A percentile compares a stretch with the other conserved stretches of the same genome.
These are phyloP conservation scores for Tragulus kanchil DNA, from an alignment of 2,113 vertebrate species.

Conservation along the genomic window DNA sequence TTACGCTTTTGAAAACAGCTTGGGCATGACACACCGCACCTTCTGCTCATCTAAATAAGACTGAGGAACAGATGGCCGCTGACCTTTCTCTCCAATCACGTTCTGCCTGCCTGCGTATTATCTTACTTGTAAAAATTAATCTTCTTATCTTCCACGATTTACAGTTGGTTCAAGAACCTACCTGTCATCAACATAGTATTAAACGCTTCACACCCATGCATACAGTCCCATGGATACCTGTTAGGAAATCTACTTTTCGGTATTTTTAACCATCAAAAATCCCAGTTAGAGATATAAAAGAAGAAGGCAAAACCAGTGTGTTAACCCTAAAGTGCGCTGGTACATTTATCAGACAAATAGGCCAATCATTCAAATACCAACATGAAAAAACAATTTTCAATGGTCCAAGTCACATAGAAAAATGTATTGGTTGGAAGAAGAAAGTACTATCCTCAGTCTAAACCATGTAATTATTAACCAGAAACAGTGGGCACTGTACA, in stretches of 20 bases:
- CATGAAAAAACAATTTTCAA: constrained; percentile 10
- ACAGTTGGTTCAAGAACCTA: constrained; percentile 41
- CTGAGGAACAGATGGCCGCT: constrained; percentile 76
- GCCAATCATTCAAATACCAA: constrained; percentile 37
- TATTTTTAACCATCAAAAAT: constrained; percentile 10
- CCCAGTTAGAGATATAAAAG: neutral
- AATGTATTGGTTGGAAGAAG: neutral
- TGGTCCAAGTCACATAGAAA: neutral
- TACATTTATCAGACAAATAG: constrained; percentile 23
- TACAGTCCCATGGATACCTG: neutral
- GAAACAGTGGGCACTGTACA: neutral
- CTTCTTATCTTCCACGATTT: constrained; percentile 59
- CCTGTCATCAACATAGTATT: constrained; percentile 25
- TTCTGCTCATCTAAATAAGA: constrained; percentile 80
- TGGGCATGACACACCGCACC: constrained; percentile 73
- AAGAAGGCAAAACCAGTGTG: neutral
- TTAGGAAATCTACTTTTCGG: neutral
- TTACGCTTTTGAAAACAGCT: constrained; percentile 76
- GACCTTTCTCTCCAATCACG: constrained; percentile 79
- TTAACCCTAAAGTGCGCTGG: neutral
- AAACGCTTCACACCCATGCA: neutral
- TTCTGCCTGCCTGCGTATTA: constrained; percentile 65
- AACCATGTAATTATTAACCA: neutral
- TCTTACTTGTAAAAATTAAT: constrained; percentile 74
- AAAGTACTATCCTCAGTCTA: neutral